phyloP scores from a whole-genome alignment of 1,140 invertebrate genomes.

The Meloidogyne hapla region DNA sequence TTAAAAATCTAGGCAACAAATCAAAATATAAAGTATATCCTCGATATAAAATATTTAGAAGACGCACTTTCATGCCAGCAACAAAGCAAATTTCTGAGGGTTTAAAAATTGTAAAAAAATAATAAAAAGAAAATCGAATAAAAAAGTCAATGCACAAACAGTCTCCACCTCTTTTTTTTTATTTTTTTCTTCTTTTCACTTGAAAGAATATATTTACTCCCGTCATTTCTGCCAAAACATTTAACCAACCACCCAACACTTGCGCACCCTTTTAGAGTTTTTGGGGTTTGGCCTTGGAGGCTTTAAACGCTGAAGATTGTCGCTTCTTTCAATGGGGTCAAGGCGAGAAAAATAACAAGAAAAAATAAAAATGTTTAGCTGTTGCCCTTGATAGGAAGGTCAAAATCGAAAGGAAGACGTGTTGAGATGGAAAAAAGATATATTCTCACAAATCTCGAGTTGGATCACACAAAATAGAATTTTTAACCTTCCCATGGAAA shows the following conservation, averaged over 20 bases:
- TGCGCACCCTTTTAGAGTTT: neutral
- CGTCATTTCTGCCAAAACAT: neutral
- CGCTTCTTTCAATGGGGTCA: neutral
- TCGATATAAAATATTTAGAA: too few species aligned
- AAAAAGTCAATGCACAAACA: neutral
- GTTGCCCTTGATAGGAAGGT: neutral
- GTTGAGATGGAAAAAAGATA: neutral
- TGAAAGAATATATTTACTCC: neutral
- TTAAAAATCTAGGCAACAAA: too few species aligned
- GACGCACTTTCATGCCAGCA: too few species aligned
- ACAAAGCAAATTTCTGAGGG: neutral
- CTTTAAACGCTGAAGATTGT: neutral
- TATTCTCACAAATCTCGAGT: too few species aligned
- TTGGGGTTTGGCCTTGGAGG: neutral
- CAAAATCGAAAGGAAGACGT: constrained; percentile 1
- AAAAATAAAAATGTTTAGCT: neutral
- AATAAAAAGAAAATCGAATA: neutral
- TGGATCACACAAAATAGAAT: too few species aligned
- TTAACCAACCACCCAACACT: neutral
- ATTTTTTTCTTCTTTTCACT: neutral
- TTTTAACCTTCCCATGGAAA: too few species aligned
- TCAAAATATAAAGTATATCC: too few species aligned
- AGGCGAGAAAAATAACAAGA: neutral
- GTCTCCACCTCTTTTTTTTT: neutral
- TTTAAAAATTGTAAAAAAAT: neutral